Evolutionary conservation across 2,113 vertebrate genomes (phyloP), one percentile per base, ranked within the genome.

Genomic region (Tyto alba): DNA sequence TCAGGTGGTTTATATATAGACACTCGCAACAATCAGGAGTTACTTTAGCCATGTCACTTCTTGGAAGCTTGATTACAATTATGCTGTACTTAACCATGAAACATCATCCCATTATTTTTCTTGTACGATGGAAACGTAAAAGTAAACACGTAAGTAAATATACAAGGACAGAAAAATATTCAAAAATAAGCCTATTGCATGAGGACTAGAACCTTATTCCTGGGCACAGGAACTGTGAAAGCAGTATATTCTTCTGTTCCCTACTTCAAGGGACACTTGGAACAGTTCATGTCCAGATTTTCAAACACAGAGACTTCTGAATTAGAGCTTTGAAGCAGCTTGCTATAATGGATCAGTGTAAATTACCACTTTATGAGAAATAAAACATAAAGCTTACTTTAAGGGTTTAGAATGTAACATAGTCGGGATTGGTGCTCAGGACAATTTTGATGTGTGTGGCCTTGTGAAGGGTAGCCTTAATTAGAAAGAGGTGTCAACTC

Each of bases 1-100:
- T 47, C 55, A 60, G 11, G n/a, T 85, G n/a, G 41, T 68, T 92
- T 96, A 50, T 90, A 92, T 91, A 89, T 71, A 86, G 82, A 92
- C 92, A 80, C 47, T 21, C 5, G 26, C 11, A 74, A 47, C 43
- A 64, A 52, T 85, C 63, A 77, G 50, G 32, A 90, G 27, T 59
- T 91, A 19, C 48, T 77, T 80, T 36, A 90, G 26, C 73, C 60
- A 6, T 10, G 47, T 94, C 75, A 77, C 56, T 87, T 14, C 83
- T 91, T 74, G 19, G 78, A 56, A 90, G 63, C 19, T 93, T 96
- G 59, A 82, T 93, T 91, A 87, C 48, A 53, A 48, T 92, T 89
- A 73, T 78, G 85, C 43, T 63, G 26, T 60, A 48, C 40, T 80
- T 93, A 73, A 57, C 77, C 40, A 25, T 43, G 52, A 85, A 94